Evolutionary conservation across 2,797 vertebrate species (phyloP).

Genomic region (Ataeniobius toweri): DNA sequence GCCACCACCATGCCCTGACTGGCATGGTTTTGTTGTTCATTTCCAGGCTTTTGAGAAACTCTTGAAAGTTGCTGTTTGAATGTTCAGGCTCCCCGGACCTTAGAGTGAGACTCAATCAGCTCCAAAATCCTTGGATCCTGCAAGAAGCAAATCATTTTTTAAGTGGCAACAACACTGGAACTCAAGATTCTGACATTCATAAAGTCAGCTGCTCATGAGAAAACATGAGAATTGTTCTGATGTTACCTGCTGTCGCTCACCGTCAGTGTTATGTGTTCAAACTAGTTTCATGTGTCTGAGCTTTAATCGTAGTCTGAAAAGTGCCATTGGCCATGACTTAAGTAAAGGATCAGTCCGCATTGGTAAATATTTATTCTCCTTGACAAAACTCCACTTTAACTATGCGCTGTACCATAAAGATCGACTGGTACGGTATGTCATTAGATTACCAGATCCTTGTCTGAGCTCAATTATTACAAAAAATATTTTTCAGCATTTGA

Average conservation of each 20-base stretch:
- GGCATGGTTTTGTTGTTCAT: too few relatives aligned
- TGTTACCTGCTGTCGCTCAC: neutral
- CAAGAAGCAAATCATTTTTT: neutral
- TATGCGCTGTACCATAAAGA: too few relatives aligned
- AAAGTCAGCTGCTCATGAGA: neutral
- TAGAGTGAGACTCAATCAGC: neutral
- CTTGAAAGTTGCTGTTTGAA: neutral
- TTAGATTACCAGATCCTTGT: neutral
- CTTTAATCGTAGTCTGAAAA: too few relatives aligned
- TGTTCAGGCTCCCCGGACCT: neutral
- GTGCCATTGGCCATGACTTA: too few relatives aligned
- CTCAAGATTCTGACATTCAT: neutral
- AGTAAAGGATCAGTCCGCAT: too few relatives aligned
- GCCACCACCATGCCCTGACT: too few relatives aligned
- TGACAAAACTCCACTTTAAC: too few relatives aligned
- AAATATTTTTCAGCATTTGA: neutral
- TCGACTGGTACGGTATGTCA: neutral
- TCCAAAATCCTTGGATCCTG: neutral
- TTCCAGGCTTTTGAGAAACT: neutral
- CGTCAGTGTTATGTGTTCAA: neutral
- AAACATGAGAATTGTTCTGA: neutral
- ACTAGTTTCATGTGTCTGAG: neutral
- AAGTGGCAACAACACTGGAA: neutral
- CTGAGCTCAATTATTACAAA: neutral
- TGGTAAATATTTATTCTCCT: too few relatives aligned